Conservation (phyloP, 2,113 vertebrate genomes). For the Sisor rabdophorus region DNA sequence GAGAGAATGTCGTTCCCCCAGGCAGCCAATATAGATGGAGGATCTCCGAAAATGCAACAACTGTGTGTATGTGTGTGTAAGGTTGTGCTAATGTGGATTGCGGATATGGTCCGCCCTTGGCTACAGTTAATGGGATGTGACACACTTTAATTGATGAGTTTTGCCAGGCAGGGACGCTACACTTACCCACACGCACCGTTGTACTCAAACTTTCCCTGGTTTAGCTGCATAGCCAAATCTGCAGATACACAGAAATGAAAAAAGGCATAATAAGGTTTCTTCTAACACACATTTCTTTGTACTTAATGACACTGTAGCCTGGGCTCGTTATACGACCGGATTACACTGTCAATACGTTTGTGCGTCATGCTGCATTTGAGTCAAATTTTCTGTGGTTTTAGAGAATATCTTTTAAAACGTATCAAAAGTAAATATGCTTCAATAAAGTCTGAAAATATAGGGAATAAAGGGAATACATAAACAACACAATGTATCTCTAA, state of each 20-base stretch:
- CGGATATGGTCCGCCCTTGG: slow-evolving; percentile 52
- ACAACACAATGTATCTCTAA: no score
- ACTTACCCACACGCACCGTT: slow-evolving; percentile 97
- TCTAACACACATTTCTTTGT: not conserved
- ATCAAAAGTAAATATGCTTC: no score
- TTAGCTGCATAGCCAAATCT: slow-evolving; percentile 99
- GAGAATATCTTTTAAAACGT: no score
- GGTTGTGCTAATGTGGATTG: slow-evolving; percentile 59
- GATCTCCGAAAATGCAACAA: slow-evolving; percentile 4
- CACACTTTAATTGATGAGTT: slow-evolving; percentile 57
- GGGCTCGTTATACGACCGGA: not conserved
- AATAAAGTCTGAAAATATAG: no score
- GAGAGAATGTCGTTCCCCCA: slow-evolving; percentile 2
- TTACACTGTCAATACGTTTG: not conserved
- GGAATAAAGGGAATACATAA: no score
- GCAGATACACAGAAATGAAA: slow-evolving; percentile 55
- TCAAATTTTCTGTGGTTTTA: no score
- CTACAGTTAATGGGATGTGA: slow-evolving; percentile 72
- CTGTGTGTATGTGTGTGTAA: not conserved
- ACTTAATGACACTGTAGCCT: not conserved
- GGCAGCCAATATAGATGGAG: slow-evolving; percentile 14
- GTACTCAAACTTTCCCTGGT: slow-evolving; percentile 99
- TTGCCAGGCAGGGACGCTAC: slow-evolving; percentile 38
- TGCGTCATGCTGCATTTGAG: not conserved
- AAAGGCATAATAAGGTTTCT: not conserved